Conservation (phyloP, 1,140 invertebrate species). For the Cydia pomonella region DNA sequence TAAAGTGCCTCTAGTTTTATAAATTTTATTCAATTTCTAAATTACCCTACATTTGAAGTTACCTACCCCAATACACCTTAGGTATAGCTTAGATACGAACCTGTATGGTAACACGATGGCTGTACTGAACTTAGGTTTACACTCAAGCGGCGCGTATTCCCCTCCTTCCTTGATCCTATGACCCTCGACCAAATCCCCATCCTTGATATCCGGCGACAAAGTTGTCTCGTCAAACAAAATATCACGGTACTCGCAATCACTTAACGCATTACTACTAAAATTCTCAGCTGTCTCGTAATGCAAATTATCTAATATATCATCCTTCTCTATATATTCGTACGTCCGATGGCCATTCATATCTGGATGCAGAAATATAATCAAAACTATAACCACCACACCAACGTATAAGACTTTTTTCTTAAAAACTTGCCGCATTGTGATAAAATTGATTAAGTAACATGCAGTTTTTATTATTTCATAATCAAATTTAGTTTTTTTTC, state of each 20-base stretch:
- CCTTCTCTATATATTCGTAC: constrained; percentile 64
- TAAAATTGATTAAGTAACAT: constrained; percentile 6
- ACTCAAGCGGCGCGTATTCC: constrained; percentile 63
- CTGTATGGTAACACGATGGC: constrained; percentile 77
- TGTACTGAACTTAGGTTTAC: constrained; percentile 71
- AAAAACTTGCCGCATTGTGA: constrained; percentile 49
- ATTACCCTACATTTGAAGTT: too few relatives aligned
- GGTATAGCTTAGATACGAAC: constrained; percentile 25
- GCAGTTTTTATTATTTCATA: not conserved
- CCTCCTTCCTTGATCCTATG: constrained; percentile 68
- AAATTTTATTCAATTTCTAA: too few relatives aligned
- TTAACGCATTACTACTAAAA: constrained; percentile 58
- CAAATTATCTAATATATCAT: constrained; percentile 59
- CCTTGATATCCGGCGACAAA: constrained; percentile 54
- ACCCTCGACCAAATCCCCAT: constrained; percentile 62
- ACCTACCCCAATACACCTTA: too few relatives aligned
- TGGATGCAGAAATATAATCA: constrained; percentile 63
- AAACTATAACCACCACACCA: constrained; percentile 45
- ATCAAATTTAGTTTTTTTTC: constrained; percentile 21
- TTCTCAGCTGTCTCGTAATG: constrained; percentile 54
- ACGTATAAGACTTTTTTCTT: constrained; percentile 64
- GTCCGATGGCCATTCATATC: constrained; percentile 53
- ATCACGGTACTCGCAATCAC: constrained; percentile 67
- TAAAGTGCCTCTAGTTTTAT: too few relatives aligned
- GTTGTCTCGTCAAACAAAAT: constrained; percentile 59